Conservation (phyloP, 2,888 invertebrate species). For the Cotesia congregata region DNA sequence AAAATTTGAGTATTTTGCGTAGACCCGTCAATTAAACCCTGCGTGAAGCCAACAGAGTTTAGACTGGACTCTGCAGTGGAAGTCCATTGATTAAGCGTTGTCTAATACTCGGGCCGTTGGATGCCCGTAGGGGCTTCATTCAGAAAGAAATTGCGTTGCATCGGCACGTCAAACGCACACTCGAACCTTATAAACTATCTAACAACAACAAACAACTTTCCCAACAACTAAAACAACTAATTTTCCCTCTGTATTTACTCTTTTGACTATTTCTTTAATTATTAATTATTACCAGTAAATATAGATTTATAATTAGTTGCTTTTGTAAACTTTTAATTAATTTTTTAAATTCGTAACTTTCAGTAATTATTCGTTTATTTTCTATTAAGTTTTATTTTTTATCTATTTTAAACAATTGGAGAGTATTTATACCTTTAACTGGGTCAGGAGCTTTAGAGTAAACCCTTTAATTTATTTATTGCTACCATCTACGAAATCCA, state of each 20-base stretch:
- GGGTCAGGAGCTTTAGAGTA: too few species aligned
- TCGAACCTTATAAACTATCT: conserved; percentile 3
- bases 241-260: neutral
- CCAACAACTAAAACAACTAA: neutral
- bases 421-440: too few species aligned
- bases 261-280: too few species aligned
- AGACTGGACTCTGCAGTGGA: conserved; percentile 58
- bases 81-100: conserved; percentile 69
- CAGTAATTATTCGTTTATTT: too few species aligned
- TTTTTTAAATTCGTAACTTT: too few species aligned
- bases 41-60: conserved; percentile 28
- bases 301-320: too few species aligned
- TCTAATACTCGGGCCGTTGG: conserved; percentile 48
- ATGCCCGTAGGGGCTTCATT: conserved; percentile 37
- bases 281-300: too few species aligned
- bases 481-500: too few species aligned
- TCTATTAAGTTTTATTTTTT: too few species aligned
- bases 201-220: neutral
- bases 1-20: conserved; percentile 1
- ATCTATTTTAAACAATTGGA: too few species aligned
- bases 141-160: conserved; percentile 31
- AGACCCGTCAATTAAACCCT: conserved; percentile 26
- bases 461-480: too few species aligned
- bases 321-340: too few species aligned
- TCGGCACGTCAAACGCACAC: conserved; percentile 21